These are phyloP conservation scores for Myotis vivesi DNA, from an alignment of 2,797 vertebrate species.

Conservation along the genomic window DNA sequence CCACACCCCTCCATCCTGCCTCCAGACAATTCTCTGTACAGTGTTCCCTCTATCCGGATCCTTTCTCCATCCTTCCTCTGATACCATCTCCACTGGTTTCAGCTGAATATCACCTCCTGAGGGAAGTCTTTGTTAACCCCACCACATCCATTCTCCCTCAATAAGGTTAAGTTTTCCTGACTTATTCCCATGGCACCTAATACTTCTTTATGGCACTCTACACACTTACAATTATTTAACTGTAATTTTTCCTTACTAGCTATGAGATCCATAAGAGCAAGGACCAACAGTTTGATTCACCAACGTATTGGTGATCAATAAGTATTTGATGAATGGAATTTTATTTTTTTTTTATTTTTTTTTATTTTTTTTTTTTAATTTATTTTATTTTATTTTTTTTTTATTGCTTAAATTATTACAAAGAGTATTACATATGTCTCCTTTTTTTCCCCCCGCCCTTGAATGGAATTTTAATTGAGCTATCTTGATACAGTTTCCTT, in stretches of 20 bases:
- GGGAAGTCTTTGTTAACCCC: background rate
- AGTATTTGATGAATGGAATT: slow-evolving; percentile 1
- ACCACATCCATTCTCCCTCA: background rate
- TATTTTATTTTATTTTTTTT: too few relatives aligned
- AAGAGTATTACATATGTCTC: too few relatives aligned
- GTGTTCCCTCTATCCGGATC: background rate
- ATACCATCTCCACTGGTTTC: background rate
- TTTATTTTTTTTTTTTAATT: too few relatives aligned
- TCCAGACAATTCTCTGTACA: background rate
- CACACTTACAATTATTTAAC: background rate
- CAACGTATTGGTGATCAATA: background rate
- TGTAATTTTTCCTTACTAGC: background rate
- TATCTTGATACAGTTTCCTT: slow-evolving; percentile 6
- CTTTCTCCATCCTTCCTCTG: background rate
- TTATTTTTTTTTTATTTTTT: too few relatives aligned
- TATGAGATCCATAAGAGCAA: background rate
- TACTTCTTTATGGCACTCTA: background rate
- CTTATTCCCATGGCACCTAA: background rate
- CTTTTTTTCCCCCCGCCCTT: too few relatives aligned
- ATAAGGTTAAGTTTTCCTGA: background rate
- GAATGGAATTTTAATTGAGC: background rate
- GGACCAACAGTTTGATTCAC: background rate
- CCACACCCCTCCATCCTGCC: background rate
- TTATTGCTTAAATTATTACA: too few relatives aligned
- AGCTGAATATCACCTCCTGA: background rate